Base-by-base conservation (phyloP, 1,140 invertebrate genomes). In the Mya arenaria region DNA sequence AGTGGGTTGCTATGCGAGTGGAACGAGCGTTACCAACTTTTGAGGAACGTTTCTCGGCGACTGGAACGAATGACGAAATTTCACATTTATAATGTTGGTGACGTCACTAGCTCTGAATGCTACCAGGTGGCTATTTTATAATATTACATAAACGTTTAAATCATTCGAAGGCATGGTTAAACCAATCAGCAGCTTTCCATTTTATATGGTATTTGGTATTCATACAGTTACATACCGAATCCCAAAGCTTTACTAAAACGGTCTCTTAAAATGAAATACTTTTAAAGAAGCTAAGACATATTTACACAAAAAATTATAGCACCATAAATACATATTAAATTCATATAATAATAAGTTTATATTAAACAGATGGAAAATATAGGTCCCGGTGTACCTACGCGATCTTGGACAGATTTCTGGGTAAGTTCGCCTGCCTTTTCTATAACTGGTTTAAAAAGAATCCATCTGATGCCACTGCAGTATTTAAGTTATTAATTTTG, bases 71-170 rank as follows among this genome's bases (percentile, higher is more conserved):
- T 72, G 69, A 72, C 69, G 25, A 58, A 32, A 19, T 72, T 30
- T 58, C 48, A 72, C 3, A 56, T 72, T 32, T 58, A 36, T 30
- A 44, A 44, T 0, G 17, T n/a, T 6, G 17, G 19, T 37, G 41
- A 56, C 41, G n/a, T 72, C 19, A 37, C 48, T 34, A 72, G 69
- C 17, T 56, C 48, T 34, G 41, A 72, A 58, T 72, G 69, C 58
- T 72, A 72, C 17, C 17, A 19, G 52, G 69, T 72, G 23, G 36
- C 41, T 48, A 34, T 32, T 28, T 56, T 5, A 6, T 28, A 6
- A 56, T 19, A 23, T 5, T 56, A 56, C n/a, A n/a, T n/a, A n/a
- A n/a, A n/a, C n/a, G n/a, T n/a, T n/a, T n/a, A n/a, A n/a, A n/a
- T n/a, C n/a, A n/a, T n/a, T n/a, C n/a, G n/a, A n/a, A n/a, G n/a